These are phyloP conservation scores for Orthonyx spaldingii DNA, from an alignment of 2,113 vertebrate species.

Conservation along the genomic window DNA sequence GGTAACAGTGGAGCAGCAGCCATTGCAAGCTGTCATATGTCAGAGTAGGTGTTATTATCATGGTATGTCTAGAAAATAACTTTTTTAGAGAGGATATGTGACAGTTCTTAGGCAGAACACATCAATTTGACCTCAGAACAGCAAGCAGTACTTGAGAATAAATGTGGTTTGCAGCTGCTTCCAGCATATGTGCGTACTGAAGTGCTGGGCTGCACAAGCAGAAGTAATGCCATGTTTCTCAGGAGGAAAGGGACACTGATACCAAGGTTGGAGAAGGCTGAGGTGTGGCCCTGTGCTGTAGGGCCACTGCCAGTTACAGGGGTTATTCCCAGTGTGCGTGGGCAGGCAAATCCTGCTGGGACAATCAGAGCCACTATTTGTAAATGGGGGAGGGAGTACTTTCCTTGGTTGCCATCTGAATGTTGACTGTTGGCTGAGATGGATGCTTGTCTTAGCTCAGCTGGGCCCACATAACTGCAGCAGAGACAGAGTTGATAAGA, in stretches of 20 bases:
- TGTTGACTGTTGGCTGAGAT: not conserved
- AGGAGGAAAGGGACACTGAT: too few relatives aligned
- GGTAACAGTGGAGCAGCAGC: not conserved
- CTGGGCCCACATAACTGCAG: not conserved
- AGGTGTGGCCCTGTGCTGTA: fast-evolving
- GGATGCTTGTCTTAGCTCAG: not conserved
- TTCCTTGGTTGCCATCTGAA: not conserved
- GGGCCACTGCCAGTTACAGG: too few relatives aligned
- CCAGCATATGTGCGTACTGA: fast-evolving
- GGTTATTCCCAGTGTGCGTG: fast-evolving
- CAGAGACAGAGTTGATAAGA: not conserved
- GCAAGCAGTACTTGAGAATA: not conserved
- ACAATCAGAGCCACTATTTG: not conserved
- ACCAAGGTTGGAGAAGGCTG: fast-evolving
- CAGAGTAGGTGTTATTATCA: not conserved
- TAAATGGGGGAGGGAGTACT: fast-evolving
- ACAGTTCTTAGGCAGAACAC: not conserved
- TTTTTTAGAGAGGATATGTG: not conserved
- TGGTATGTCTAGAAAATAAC: too few relatives aligned
- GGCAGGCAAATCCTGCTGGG: not conserved
- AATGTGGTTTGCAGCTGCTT: not conserved
- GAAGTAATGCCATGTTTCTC: not conserved
- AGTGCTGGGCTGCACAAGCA: not conserved
- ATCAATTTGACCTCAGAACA: not conserved
- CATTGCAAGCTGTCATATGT: not conserved